Percentiles rank a stretch among this genome's conserved stretches.
Conservation (phyloP, 1,140 invertebrate genomes). For the Heliothis subflexa region DNA sequence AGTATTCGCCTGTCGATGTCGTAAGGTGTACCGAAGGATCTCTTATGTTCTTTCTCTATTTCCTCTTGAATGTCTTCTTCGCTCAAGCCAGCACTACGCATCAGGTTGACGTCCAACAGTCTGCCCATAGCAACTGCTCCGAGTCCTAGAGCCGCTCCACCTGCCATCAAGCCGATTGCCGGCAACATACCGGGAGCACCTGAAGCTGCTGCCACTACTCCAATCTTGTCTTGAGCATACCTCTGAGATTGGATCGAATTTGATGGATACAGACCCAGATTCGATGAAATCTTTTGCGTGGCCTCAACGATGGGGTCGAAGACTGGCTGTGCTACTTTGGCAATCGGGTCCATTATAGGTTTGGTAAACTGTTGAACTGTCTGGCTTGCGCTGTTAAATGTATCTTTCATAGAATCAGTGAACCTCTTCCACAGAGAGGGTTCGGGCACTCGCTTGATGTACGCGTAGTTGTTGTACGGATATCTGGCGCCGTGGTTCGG, state of each 20-base stretch:
- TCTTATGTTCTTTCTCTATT: constrained; percentile 87
- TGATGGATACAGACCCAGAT: constrained; percentile 88
- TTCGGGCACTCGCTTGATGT: constrained; percentile 85
- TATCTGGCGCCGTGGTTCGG: constrained; percentile 74
- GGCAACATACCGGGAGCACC: constrained; percentile 89
- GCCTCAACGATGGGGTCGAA: constrained; percentile 91
- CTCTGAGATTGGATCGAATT: constrained; percentile 75
- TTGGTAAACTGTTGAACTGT: constrained; percentile 89
- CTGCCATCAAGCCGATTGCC: constrained; percentile 91
- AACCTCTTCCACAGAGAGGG: constrained; percentile 90
- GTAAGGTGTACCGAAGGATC: constrained; percentile 82
- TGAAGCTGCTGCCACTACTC: constrained; percentile 85
- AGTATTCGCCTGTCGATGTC: constrained; percentile 82
- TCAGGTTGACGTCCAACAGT: constrained; percentile 89
- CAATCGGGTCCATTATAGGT: constrained; percentile 89
- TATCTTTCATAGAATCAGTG: constrained; percentile 90
- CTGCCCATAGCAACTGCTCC: constrained; percentile 92
- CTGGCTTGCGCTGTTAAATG: constrained; percentile 90
- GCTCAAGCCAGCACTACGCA: constrained; percentile 83
- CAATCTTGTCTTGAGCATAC: constrained; percentile 90
- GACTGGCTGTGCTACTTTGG: constrained; percentile 90
- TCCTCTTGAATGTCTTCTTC: constrained; percentile 77
- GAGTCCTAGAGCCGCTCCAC: constrained; percentile 92
- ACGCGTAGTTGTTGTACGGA: constrained; percentile 85
- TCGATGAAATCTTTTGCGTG: constrained; percentile 91